phyloP scores from a whole-genome alignment of 2,888 invertebrate genomes.

The Drosophila aldrichi region DNA sequence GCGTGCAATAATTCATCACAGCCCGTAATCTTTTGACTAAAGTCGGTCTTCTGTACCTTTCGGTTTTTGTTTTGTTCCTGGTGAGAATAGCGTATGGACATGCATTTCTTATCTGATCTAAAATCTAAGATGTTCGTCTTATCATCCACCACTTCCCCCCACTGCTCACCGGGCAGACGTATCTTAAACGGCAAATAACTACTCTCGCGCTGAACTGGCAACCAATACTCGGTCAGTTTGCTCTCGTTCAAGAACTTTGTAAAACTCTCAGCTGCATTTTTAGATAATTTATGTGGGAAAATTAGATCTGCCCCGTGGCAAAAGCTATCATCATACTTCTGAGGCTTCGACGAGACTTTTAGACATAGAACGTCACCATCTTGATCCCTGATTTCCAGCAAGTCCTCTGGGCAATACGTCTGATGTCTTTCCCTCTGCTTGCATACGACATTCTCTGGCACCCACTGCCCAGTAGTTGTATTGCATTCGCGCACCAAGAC shows the following conservation, averaged over 20 bases:
- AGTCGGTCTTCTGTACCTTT: slow-evolving; percentile 3
- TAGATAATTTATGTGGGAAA: slow-evolving; percentile 35
- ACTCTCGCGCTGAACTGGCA: slow-evolving; percentile 86
- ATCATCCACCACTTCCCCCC: slow-evolving; percentile 70
- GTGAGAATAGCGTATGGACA: slow-evolving; percentile 41
- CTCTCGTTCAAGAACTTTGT: slow-evolving; percentile 36
- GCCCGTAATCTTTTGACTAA: slow-evolving; percentile 6
- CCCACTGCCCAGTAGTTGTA: slow-evolving; percentile 55
- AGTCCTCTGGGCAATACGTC: slow-evolving; percentile 74
- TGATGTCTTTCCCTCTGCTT: slow-evolving; percentile 27
- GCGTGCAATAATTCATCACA: slow-evolving; percentile 69
- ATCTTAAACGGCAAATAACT: slow-evolving; percentile 74
- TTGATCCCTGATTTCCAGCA: slow-evolving; percentile 56
- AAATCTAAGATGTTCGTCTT: slow-evolving; percentile 50
- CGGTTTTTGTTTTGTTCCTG: background rate
- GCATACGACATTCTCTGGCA: slow-evolving; percentile 49
- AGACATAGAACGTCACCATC: slow-evolving; percentile 71
- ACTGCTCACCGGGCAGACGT: slow-evolving; percentile 86
- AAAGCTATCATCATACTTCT: slow-evolving; percentile 66
- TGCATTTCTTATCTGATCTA: slow-evolving; percentile 66
- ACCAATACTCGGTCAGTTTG: slow-evolving; percentile 84
- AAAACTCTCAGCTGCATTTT: slow-evolving; percentile 4
- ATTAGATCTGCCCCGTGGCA: slow-evolving; percentile 77
- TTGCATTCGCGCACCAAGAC: slow-evolving; percentile 65
- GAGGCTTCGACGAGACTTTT: slow-evolving; percentile 73